A percentile compares a stretch with the other conserved stretches of the same genome.
phyloP scores from a whole-genome alignment of 2,888 invertebrate genomes.

The Agonopterix arenella region DNA sequence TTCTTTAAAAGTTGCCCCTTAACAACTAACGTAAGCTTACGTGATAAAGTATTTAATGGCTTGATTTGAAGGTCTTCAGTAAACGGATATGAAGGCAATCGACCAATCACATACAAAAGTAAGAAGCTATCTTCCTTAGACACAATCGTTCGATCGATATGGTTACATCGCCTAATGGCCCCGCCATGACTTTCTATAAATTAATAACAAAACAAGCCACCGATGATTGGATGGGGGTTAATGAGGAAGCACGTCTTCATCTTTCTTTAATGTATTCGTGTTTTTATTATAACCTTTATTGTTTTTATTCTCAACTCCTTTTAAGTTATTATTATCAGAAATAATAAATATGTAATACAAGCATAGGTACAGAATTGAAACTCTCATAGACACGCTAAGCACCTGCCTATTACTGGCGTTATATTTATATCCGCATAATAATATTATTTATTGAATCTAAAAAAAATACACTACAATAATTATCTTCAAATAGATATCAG shows the following conservation, averaged over 20 bases:
- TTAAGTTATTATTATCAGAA: constrained; percentile 10
- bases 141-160: constrained; percentile 66
- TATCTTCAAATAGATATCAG: no score
- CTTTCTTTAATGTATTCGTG: constrained; percentile 42
- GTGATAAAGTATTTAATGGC: no score
- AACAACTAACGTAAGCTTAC: no score
- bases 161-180: constrained; percentile 66
- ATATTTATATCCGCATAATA: no score
- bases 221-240: constrained; percentile 60
- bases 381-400: no score
- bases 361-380: neutral
- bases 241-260: constrained; percentile 68
- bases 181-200: constrained; percentile 74
- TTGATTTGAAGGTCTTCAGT: no score
- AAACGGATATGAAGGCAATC: no score
- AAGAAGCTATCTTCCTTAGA: constrained; percentile 33
- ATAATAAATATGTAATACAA: neutral
- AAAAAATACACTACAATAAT: no score
- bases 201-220: constrained; percentile 67
- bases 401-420: no score
- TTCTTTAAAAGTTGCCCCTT: no score
- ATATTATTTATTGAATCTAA: no score
- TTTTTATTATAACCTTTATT: constrained; percentile 43
- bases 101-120: constrained; percentile 58
- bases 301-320: constrained; percentile 43